Base-by-base conservation (phyloP, 1,140 invertebrate genomes). In the Drosophila chauvacae region DNA sequence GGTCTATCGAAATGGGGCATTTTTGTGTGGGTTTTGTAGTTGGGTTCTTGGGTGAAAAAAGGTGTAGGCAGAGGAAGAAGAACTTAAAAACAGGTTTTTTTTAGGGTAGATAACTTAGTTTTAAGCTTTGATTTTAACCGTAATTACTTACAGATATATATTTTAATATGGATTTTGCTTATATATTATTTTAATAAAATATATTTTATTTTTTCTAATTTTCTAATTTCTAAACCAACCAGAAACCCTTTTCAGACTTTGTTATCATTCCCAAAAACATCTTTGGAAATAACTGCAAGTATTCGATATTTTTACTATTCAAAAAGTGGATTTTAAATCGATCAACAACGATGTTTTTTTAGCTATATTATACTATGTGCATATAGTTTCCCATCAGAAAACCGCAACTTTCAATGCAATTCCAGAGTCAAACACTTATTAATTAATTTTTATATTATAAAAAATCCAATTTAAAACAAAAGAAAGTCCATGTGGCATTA, bases 401-500 rank as follows among this genome's bases (percentile, higher is more conserved):
- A 28, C 28, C n/a, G 41, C 41, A 59, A 28, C 56, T 7, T 18
- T 26, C 33, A 11, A 28, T 59, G 45, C 28, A 44, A 59, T 59
- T 26, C 14, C 35, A 16, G 35, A 57, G 30, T 18, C 58, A 50
- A 35, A 37, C 26, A 39, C 5, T 41, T 68, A 66, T 77, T 88
- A 85, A 90, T 90, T 85, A 85, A 77, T 77, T 81, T 77, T 69
- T 63, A 50, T 77, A 37, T 39, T 23, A 33, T 57, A 45, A 47
- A 20, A 53, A 74, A 75, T 48, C 9, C 26, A 30, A 47, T 59
- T 69, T 62, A 20, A 71, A 56, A 73, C 58, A 80, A 84, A 79
- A 64, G 56, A 79, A 78, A 59, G 28, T 57, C 65, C 33, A 42
- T 47, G 59, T 39, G 65, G 53, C 65, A 78, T 77, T 77, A 77